These are phyloP conservation scores for Rachycentron canadum DNA, from an alignment of 2,797 vertebrate species.

Conservation along the genomic window DNA sequence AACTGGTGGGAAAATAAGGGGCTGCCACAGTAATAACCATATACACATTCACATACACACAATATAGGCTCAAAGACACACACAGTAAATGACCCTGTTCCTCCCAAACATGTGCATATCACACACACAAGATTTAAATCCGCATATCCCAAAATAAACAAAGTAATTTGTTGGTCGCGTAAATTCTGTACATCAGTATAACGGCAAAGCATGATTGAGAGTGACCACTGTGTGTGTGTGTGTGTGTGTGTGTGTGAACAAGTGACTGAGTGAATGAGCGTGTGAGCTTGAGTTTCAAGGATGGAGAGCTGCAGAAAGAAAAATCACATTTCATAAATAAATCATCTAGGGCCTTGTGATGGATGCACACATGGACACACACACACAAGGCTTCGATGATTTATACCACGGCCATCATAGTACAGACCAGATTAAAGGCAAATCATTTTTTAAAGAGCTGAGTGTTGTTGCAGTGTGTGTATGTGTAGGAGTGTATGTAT, in stretches of 20 bases:
- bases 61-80: conserved; percentile 28
- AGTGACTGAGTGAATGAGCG: conserved; percentile 39
- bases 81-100: conserved; percentile 39
- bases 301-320: conserved; percentile 73
- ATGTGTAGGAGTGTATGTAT: conserved; percentile 22
- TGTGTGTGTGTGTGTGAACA: conserved; percentile 39
- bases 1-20: conserved; percentile 52
- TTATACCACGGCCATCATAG: conserved; percentile 57
- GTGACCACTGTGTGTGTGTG: conserved; percentile 42
- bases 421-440: conserved; percentile 61
- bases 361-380: conserved; percentile 40
- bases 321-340: conserved; percentile 83
- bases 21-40: conserved; percentile 36
- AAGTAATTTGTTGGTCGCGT: conserved; percentile 60
- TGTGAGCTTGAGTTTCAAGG: conserved; percentile 64
- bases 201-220: conserved; percentile 66
- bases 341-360: conserved; percentile 72
- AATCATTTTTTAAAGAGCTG: conserved; percentile 66
- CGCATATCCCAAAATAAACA: conserved; percentile 72
- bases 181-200: conserved; percentile 61
- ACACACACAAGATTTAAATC: conserved; percentile 64
- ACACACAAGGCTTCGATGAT: conserved; percentile 36
- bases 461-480: conserved; percentile 8
- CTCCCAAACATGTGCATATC: conserved; percentile 45
- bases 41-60: conserved; percentile 28